Base-by-base conservation (phyloP, 2,113 vertebrate species). In the Hipposideros armiger region DNA sequence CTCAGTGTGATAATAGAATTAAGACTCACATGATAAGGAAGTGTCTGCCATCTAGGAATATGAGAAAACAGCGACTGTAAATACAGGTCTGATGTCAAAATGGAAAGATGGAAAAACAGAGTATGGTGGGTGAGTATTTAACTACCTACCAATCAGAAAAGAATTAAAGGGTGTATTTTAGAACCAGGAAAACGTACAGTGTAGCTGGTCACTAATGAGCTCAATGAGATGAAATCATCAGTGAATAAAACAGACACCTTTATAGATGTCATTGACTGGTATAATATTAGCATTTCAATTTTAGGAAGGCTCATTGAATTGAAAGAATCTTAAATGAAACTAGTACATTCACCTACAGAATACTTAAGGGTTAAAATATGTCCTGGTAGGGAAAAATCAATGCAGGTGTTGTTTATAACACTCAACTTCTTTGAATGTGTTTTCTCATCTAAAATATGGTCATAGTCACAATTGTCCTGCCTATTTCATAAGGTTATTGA, bases 291-390 rank as follows among this genome's bases (percentile, higher is more conserved):
- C 19, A 64, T 76, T 83, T 94, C 72, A 70, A 81, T 81, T 87
- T 94, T 94, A n/a, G 10, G 47, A 52, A 70, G 30, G 4, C 17
- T 95, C 36, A 70, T 87, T 94, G 40, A n/a, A 83, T 91, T 92
- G 19, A 81, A 92, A 80, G 45, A 89, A 82, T 89, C 1, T 22
- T 20, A 45, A 78, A 86, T 17, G 30, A 94, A 80, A 15, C 47
- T 60, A 64, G 5, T 60, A 5, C 7, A 30, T 67, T 94, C 40
- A 26, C 47, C 7, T 83, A 30, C 1, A 66, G 52, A 77, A 20
- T 85, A 67, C 87, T 96, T 86, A 80, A 88, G 11, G 20, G 36
- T 54, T 85, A 70, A 81, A 66, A n/a, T 66, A 17, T 58, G 36
- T 1, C 28, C 20, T 62, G 4, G 24, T 47, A 72, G 19, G 10